Conservation (phyloP, 2,888 invertebrate genomes). For the Miltochrista miniata region DNA sequence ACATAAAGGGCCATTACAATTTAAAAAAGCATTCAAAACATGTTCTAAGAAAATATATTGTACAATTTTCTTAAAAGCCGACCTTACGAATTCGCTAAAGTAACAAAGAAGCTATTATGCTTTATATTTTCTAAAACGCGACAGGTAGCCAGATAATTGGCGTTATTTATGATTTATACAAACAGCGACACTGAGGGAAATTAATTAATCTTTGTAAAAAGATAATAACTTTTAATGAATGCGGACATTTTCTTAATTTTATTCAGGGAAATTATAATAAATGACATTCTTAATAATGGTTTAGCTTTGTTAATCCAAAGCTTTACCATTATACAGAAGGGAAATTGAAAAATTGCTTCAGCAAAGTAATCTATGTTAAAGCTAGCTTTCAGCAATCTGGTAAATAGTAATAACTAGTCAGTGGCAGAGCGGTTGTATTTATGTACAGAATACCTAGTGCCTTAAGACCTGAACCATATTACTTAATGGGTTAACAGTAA, state of each 20-base stretch:
- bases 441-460: too few species aligned
- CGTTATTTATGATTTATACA: conserved; percentile 55
- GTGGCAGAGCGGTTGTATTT: too few species aligned
- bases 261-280: not conserved
- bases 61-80: not conserved
- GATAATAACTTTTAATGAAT: conserved; percentile 40
- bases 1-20: too few species aligned
- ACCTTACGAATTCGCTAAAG: conserved; percentile 1
- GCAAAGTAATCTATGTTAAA: too few species aligned
- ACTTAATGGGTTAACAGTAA: too few species aligned
- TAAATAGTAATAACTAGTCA: too few species aligned
- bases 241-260: conserved; percentile 18
- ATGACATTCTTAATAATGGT: not conserved
- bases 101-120: conserved; percentile 10
- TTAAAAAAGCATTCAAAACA: not conserved
- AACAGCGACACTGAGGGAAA: conserved; percentile 48
- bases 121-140: conserved; percentile 17
- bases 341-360: too few species aligned
- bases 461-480: too few species aligned
- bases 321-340: too few species aligned
- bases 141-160: conserved; percentile 38
- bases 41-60: not conserved
- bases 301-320: not conserved
- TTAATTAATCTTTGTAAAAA: conserved; percentile 48
- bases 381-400: too few species aligned